phyloP scores from a whole-genome alignment of 2,888 invertebrate genomes.

The Cyclophora albipunctata region DNA sequence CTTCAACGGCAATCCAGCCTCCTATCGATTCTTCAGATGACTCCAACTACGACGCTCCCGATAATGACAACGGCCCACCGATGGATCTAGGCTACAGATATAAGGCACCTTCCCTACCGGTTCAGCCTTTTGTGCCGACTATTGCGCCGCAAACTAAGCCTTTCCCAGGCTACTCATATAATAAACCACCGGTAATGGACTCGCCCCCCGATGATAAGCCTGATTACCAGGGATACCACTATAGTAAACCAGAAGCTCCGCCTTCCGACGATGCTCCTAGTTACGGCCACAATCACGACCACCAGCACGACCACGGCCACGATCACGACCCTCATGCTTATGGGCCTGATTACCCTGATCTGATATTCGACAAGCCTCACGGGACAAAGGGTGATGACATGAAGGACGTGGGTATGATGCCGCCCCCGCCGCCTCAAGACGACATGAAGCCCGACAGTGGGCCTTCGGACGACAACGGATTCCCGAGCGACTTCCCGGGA shows the following conservation, averaged over 20 bases:
- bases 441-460: constrained; percentile 39
- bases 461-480: constrained; percentile 52
- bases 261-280: constrained; percentile 11
- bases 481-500: constrained; percentile 62
- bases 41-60: constrained; percentile 25
- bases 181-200: constrained; percentile 45
- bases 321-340: constrained; percentile 39
- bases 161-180: constrained; percentile 50
- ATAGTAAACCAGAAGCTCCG: constrained; percentile 21
- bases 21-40: constrained; percentile 29
- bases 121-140: constrained; percentile 38
- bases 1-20: constrained; percentile 31
- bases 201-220: constrained; percentile 40
- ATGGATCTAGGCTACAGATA: constrained; percentile 51
- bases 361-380: constrained; percentile 49
- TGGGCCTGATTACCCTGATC: constrained; percentile 49
- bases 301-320: constrained; percentile 33
- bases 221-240: constrained; percentile 31
- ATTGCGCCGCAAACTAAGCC: constrained; percentile 44
- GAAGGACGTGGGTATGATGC: constrained; percentile 50
- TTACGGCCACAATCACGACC: constrained; percentile 26
- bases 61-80: constrained; percentile 29
- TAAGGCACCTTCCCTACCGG: constrained; percentile 40
- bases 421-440: constrained; percentile 40
- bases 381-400: constrained; percentile 35